These are phyloP conservation scores for Aporrectodea caliginosa DNA, from an alignment of 1,140 invertebrate genomes.

Conservation along the genomic window DNA sequence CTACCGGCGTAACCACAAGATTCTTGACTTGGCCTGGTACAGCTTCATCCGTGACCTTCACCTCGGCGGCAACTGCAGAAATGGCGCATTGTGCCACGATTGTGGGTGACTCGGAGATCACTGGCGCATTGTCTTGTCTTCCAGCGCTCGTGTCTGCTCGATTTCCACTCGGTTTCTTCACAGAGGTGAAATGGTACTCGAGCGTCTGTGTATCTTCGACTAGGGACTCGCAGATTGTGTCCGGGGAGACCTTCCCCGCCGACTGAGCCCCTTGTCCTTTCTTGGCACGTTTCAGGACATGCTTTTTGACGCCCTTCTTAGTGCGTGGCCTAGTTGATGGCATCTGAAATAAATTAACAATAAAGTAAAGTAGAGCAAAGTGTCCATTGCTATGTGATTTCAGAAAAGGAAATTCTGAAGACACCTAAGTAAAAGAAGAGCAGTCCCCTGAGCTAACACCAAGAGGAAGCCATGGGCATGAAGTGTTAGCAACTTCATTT, in stretches of 20 bases:
- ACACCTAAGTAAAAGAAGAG: too few relatives aligned
- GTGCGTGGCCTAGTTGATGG: background rate
- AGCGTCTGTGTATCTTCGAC: background rate
- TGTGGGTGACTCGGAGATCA: background rate
- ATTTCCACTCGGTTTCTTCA: background rate
- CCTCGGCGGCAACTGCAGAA: too few relatives aligned
- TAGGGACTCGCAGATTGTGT: background rate
- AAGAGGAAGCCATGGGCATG: too few relatives aligned
- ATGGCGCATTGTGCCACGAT: too few relatives aligned
- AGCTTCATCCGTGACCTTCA: background rate
- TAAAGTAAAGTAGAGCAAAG: background rate
- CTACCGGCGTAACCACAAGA: background rate
- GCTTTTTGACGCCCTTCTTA: background rate
- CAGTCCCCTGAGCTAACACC: too few relatives aligned
- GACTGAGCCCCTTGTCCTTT: background rate
- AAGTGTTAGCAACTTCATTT: too few relatives aligned
- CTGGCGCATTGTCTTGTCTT: background rate
- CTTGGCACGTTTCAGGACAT: background rate
- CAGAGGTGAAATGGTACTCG: background rate
- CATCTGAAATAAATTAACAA: too few relatives aligned
- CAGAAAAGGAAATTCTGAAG: background rate
- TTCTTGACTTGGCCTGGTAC: background rate
- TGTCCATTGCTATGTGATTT: background rate
- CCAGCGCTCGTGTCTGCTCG: background rate
- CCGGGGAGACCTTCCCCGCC: background rate